Conservation (phyloP, 92 coral and sea anemone species). For the Zoanthus gigantus region DNA sequence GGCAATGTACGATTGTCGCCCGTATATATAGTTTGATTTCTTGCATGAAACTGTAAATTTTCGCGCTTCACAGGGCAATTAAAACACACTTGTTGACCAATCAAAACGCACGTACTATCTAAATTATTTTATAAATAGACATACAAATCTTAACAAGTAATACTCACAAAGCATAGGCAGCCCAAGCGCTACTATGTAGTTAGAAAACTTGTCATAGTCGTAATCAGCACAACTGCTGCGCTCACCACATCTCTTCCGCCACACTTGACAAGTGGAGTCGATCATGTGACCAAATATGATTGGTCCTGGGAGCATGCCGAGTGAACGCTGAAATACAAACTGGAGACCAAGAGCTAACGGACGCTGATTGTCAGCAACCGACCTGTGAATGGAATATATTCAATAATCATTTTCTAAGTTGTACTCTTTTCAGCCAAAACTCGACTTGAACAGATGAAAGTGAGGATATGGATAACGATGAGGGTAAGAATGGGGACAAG, state of each 20-base stretch:
- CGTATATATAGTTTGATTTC: too few species aligned
- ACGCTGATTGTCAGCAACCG: conserved; percentile 37
- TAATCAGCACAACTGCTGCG: conserved; percentile 33
- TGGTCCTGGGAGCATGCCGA: conserved; percentile 37
- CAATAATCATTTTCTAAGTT: background rate
- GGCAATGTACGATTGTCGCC: too few species aligned
- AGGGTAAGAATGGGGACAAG: too few species aligned
- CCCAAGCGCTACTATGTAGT: conserved; percentile 6
- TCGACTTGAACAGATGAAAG: too few species aligned
- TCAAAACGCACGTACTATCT: background rate
- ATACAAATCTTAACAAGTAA: background rate
- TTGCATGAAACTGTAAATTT: too few species aligned
- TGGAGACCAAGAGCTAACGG: conserved; percentile 32
- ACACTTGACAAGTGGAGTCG: conserved; percentile 44
- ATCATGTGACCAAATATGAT: conserved; percentile 29
- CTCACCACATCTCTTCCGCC: conserved; percentile 18
- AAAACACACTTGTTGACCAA: too few species aligned
- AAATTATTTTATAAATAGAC: background rate
- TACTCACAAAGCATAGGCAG: background rate
- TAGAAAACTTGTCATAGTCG: conserved; percentile 13
- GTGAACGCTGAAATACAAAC: conserved; percentile 25
- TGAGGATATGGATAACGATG: too few species aligned
- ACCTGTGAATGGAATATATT: background rate
- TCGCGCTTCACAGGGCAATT: too few species aligned
- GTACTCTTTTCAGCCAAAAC: background rate